A percentile compares a stretch with the other conserved stretches of the same genome.
phyloP scores from a whole-genome alignment of 2,888 invertebrate genomes.

The Drosophila robusta region DNA sequence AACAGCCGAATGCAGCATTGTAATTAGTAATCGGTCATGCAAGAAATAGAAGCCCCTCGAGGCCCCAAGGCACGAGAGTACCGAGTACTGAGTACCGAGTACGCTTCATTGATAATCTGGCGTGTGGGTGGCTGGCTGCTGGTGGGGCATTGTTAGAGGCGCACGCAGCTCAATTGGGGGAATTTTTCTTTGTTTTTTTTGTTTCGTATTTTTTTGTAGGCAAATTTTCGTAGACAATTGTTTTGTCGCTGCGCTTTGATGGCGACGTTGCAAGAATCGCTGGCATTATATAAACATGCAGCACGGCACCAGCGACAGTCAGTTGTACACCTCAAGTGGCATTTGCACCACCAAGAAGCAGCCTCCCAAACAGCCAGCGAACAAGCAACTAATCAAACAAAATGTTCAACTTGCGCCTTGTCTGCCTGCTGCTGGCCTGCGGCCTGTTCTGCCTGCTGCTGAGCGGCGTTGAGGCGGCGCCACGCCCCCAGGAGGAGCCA shows the following conservation, averaged over 20 bases:
- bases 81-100: slow-evolving; percentile 23
- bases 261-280: slow-evolving; percentile 74
- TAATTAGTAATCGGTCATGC: slow-evolving; percentile 84
- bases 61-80: slow-evolving; percentile 40
- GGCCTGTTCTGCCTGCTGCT: slow-evolving; percentile 54
- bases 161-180: slow-evolving; percentile 72
- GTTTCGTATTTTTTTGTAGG: slow-evolving; percentile 41
- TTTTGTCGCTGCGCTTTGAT: slow-evolving; percentile 78
- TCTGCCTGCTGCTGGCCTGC: slow-evolving; percentile 60
- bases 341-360: slow-evolving; percentile 51
- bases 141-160: slow-evolving; percentile 52
- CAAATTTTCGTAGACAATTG: slow-evolving; percentile 73
- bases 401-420: slow-evolving; percentile 64
- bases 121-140: slow-evolving; percentile 23
- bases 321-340: slow-evolving; percentile 77
- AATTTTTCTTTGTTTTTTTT: slow-evolving; percentile 19
- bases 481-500: slow-evolving; percentile 70
- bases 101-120: slow-evolving; percentile 75
- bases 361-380: slow-evolving; percentile 3
- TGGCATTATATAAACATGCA: slow-evolving; percentile 79
- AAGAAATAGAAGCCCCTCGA: slow-evolving; percentile 72
- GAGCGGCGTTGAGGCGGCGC: slow-evolving; percentile 52
- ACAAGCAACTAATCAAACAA: slow-evolving; percentile 31
- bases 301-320: slow-evolving; percentile 68
- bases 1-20: slow-evolving; percentile 44